Conservation (phyloP, 2,888 invertebrate species). For the Dryadula phaetusa region DNA sequence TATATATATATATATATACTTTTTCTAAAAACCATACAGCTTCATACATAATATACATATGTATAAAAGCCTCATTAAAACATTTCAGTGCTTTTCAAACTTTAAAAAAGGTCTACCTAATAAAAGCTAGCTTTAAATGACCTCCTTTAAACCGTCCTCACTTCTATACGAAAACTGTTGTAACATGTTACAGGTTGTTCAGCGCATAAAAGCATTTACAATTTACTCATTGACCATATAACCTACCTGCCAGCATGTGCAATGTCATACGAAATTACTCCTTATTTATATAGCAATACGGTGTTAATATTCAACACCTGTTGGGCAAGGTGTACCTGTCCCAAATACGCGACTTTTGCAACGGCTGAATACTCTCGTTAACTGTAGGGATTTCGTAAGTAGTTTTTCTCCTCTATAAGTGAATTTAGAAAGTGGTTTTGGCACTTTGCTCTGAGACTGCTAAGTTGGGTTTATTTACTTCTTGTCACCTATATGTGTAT, state of each 20-base stretch:
- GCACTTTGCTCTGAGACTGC: slow-evolving; percentile 41
- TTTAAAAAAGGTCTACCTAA: slow-evolving; percentile 20
- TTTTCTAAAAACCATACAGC: not conserved
- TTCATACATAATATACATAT: not conserved
- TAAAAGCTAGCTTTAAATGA: slow-evolving; percentile 18
- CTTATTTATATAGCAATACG: slow-evolving; percentile 16
- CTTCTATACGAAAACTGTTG: slow-evolving; percentile 40
- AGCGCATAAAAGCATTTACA: slow-evolving; percentile 48
- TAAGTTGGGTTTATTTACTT: slow-evolving; percentile 40
- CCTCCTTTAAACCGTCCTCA: slow-evolving; percentile 29
- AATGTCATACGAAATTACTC: slow-evolving; percentile 9
- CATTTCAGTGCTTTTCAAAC: slow-evolving; percentile 14
- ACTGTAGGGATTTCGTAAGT: slow-evolving; percentile 47
- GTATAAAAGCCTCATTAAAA: not conserved
- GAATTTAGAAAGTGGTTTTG: slow-evolving; percentile 46
- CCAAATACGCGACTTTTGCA: slow-evolving; percentile 48
- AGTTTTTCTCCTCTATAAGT: slow-evolving; percentile 46
- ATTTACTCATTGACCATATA: slow-evolving; percentile 47
- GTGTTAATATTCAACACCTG: not conserved
- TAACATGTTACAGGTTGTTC: slow-evolving; percentile 48
- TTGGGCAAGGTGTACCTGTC: slow-evolving; percentile 32
- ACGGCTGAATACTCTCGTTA: slow-evolving; percentile 50
- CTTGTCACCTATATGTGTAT: not conserved
- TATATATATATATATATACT: too few species aligned
- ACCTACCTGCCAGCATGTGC: not conserved